Base-by-base conservation (phyloP, 2,888 invertebrate genomes). In the Meliscaeva auricollis region DNA sequence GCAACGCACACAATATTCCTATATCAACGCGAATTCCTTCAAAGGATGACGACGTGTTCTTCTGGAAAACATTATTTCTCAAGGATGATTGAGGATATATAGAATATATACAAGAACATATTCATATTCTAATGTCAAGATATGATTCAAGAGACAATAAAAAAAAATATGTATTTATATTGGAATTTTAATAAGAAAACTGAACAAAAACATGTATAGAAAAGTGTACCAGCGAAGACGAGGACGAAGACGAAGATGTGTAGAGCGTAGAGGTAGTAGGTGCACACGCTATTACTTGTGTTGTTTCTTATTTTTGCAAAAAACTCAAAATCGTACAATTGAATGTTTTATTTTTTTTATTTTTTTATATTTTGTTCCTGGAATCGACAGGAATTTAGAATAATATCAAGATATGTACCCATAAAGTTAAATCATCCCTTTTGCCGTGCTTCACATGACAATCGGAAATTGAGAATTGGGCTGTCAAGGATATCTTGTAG, bases 391-490 rank as follows among this genome's bases (percentile, higher is more conserved):
- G 66, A 85, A 80, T 81, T 73, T 81, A 77, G 54, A 80, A 68
- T 62, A 76, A 85, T 77, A 44, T 64, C 46, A 26, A 75, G 72
- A 66, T 38, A 64, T 7, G 56, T 41, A 60, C 22, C 30, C 17
- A 48, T n/a, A 56, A 73, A 73, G 78, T 54, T 77, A 83, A 78
- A 78, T 83, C 82, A 73, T 78, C 78, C 78, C 82, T 73, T 79
- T 73, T 38, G 52, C 26, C 66, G 64, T 22, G 52, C 46, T 38
- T 56, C 50, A 68, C 75, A 79, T 81, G 85, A 81, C 81, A 81
- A 77, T 81, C 76, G 81, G 85, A 85, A 85, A 85, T 85, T 81
- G 81, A 85, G 77, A 85, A 85, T 85, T 85, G 81, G 81, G 76
- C 77, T 85, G 81, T 85, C 81, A 80, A 68, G 81, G 85, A 77